Conservation (phyloP, 2,888 invertebrate species). For the Oligia strigilis region DNA sequence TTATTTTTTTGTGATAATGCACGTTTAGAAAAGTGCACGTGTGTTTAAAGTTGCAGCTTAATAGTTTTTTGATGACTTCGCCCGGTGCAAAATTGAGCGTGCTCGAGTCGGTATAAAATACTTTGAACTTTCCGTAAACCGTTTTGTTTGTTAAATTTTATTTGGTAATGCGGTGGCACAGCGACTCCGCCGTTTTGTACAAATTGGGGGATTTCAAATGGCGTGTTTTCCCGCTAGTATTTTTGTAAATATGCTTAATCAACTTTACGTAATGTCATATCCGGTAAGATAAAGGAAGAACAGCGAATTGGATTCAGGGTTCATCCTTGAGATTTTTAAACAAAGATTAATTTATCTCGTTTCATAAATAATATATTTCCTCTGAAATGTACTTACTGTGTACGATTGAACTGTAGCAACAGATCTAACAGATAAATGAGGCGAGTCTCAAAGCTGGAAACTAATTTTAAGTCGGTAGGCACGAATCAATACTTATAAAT, state of each 20-base stretch:
- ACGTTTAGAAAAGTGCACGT: slow-evolving; percentile 73
- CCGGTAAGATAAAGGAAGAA: slow-evolving; percentile 42
- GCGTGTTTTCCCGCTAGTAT: slow-evolving; percentile 48
- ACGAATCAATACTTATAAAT: slow-evolving; percentile 88
- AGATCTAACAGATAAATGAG: slow-evolving; percentile 83
- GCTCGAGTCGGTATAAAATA: slow-evolving; percentile 55
- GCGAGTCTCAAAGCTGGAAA: slow-evolving; percentile 82
- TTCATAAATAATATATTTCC: slow-evolving; percentile 60
- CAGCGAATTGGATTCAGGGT: slow-evolving; percentile 36
- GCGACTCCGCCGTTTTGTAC: slow-evolving; percentile 40
- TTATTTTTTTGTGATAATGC: slow-evolving; percentile 64
- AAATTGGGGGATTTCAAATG: slow-evolving; percentile 55
- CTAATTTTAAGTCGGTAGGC: slow-evolving; percentile 87
- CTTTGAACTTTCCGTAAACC: slow-evolving; percentile 59
- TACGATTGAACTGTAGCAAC: slow-evolving; percentile 59
- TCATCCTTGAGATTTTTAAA: slow-evolving; percentile 35
- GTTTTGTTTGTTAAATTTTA: slow-evolving; percentile 67
- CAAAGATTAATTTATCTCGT: slow-evolving; percentile 47
- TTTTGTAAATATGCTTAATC: slow-evolving; percentile 50
- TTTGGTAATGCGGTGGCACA: slow-evolving; percentile 61
- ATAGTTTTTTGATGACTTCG: slow-evolving; percentile 79
- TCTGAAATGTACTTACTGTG: slow-evolving; percentile 52
- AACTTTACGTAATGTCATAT: slow-evolving; percentile 34
- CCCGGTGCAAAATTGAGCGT: slow-evolving; percentile 69
- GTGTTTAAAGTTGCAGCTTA: slow-evolving; percentile 73